These are phyloP conservation scores for Anolis sagrei DNA, from an alignment of 2,113 vertebrate species.

Conservation along the genomic window DNA sequence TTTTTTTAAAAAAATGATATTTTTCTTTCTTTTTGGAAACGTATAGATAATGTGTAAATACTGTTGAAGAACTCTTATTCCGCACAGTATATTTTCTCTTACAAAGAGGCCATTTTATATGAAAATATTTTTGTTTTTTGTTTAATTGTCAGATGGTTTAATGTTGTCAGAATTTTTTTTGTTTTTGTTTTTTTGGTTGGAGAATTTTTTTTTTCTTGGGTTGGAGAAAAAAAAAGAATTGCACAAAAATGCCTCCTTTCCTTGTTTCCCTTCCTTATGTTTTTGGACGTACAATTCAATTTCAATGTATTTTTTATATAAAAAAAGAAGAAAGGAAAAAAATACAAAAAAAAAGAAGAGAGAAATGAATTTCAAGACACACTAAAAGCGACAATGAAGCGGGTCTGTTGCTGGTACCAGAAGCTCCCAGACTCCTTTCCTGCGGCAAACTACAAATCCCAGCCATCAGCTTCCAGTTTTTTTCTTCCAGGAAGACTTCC, in stretches of 20 bases:
- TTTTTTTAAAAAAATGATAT: neutral
- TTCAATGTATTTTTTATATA: neutral
- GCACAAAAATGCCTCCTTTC: conserved; percentile 30
- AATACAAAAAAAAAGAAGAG: neutral
- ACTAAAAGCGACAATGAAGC: neutral
- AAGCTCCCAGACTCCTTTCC: neutral
- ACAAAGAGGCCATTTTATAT: conserved; percentile 33
- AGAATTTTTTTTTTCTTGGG: no score
- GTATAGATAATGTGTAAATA: conserved; percentile 30
- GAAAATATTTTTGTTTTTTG: neutral
- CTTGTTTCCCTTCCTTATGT: neutral
- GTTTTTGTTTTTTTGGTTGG: neutral
- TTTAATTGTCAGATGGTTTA: no score
- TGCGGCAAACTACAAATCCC: no score
- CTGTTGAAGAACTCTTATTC: neutral
- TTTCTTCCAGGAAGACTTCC: neutral
- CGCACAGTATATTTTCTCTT: conserved; percentile 34
- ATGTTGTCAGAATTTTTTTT: neutral
- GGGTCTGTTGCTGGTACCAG: neutral
- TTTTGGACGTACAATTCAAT: neutral
- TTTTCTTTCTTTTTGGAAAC: neutral
- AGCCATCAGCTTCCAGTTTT: neutral
- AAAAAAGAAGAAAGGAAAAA: no score
- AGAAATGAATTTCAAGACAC: neutral
- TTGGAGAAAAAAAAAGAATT: conserved; percentile 3